These are phyloP conservation scores for Psittacula cyanocephala DNA, from an alignment of 2,113 vertebrate species.

Conservation along the genomic window DNA sequence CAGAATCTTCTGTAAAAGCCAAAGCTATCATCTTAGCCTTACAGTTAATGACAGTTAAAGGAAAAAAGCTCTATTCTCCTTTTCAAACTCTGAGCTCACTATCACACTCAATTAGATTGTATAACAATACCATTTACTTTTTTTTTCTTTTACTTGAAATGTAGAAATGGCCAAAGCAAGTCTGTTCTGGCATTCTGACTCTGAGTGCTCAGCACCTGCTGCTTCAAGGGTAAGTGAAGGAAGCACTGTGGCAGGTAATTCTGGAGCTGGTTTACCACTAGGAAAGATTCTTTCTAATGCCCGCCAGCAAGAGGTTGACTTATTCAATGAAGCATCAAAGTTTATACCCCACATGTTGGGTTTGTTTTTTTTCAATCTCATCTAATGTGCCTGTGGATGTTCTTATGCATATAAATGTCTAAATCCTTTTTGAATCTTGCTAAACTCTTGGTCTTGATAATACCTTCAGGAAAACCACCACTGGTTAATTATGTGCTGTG, in stretches of 20 bases:
- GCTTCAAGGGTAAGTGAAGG: background rate
- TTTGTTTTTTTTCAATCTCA: background rate
- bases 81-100: background rate
- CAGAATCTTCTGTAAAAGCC: background rate
- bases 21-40: background rate
- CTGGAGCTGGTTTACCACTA: background rate
- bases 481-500: background rate
- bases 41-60: background rate
- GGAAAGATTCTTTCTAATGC: background rate
- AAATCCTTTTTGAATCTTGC: slow-evolving; percentile 8
- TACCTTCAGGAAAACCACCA: background rate
- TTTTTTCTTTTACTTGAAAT: background rate
- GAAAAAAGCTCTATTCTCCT: background rate
- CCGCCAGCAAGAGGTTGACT: background rate
- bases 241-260: background rate
- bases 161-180: background rate
- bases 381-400: background rate
- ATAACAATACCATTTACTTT: background rate
- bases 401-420: background rate
- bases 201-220: background rate
- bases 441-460: background rate
- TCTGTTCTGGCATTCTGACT: background rate
- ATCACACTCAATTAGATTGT: background rate
- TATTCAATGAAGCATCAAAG: background rate
- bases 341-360: background rate